These are phyloP conservation scores for Lytechinus pictus DNA, from an alignment of 35 echinoderm and acorn worm species.

Conservation along the genomic window DNA sequence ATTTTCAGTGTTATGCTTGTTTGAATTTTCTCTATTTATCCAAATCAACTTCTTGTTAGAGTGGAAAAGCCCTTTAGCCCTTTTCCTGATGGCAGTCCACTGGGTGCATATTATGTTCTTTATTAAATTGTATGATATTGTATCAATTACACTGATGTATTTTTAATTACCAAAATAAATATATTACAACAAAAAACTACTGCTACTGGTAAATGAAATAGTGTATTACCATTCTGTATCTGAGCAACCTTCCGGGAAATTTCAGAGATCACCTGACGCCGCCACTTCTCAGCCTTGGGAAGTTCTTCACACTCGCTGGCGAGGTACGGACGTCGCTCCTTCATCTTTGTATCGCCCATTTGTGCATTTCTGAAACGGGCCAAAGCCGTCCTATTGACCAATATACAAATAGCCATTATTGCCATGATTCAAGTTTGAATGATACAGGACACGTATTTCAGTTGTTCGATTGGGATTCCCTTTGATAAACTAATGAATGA, in stretches of 20 bases:
- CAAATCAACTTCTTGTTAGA: too few relatives aligned
- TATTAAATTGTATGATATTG: too few relatives aligned
- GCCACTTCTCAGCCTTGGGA: slow-evolving; percentile 97
- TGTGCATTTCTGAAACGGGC: slow-evolving; percentile 92
- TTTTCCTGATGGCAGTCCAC: too few relatives aligned
- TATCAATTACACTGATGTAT: too few relatives aligned
- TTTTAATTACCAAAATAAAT: too few relatives aligned
- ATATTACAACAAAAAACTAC: too few relatives aligned
- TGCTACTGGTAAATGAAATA: not conserved
- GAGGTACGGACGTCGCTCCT: slow-evolving; percentile 90
- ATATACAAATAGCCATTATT: not conserved
- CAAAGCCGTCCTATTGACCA: slow-evolving; percentile 80
- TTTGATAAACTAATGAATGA: not conserved
- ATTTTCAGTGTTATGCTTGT: too few relatives aligned
- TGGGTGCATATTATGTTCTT: too few relatives aligned
- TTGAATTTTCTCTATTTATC: too few relatives aligned
- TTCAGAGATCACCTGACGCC: slow-evolving; percentile 95
- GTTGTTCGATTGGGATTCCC: not conserved
- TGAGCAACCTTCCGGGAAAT: slow-evolving; percentile 95
- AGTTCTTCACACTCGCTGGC: slow-evolving; percentile 92
- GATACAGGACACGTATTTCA: not conserved
- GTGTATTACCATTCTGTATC: slow-evolving; percentile 90
- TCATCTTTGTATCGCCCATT: slow-evolving; percentile 77
- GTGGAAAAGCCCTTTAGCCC: too few relatives aligned
- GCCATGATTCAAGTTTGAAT: not conserved